Evolutionary conservation across 2,888 invertebrate species (phyloP).

Genomic region (Tipula helvola): DNA sequence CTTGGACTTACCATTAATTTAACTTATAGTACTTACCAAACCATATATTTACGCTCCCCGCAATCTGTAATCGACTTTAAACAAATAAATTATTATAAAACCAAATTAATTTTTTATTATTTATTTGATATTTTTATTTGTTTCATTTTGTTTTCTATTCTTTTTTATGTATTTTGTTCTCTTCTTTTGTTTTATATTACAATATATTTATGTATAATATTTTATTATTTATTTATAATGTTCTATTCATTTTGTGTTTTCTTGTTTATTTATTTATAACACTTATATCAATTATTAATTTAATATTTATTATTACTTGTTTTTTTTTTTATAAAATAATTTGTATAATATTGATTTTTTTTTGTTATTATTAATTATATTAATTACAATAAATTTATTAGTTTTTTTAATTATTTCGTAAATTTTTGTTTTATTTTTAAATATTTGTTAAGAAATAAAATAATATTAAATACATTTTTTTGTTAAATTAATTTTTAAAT

Average conservation of each 20-base stretch:
- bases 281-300: not conserved
- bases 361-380: not conserved
- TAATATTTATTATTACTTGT: not conserved
- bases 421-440: not conserved
- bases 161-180: not conserved
- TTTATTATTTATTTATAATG: not conserved
- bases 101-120: not conserved
- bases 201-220: not conserved
- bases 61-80: no score
- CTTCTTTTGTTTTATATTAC: not conserved
- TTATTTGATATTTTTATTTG: not conserved
- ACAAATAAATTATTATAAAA: not conserved
- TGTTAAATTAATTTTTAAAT: not conserved
- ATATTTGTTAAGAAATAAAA: not conserved
- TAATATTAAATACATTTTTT: not conserved
- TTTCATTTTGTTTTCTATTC: not conserved
- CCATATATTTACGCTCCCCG: no score
- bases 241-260: not conserved
- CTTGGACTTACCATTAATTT: no score
- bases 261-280: not conserved
- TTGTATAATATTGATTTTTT: not conserved
- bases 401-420: not conserved
- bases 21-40: no score
- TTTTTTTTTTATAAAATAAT: not conserved
- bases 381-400: not conserved